Evolutionary conservation across 2,113 vertebrate genomes (phyloP), one percentile per base, ranked within the genome.

Genomic region (Tragelaphus scriptus): DNA sequence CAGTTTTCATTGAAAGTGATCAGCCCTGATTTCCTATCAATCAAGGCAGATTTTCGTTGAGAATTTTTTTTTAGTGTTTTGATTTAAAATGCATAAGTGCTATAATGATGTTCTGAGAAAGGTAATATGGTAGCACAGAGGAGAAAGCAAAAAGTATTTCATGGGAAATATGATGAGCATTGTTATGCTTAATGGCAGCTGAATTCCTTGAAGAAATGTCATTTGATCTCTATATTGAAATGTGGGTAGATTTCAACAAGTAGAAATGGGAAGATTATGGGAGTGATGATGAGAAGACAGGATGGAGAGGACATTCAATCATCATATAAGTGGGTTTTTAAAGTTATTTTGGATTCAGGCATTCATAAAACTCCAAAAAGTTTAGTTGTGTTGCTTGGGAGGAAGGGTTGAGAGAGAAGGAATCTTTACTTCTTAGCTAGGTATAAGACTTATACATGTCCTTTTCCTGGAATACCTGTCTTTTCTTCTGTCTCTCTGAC

Each of bases 121-220:
- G 16, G 32, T 49, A 23, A 36, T 61, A 47, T 3, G 47, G n/a
- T 16, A 89, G 1, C 53, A 75, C 25, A 86, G 30, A 85, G 56
- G 53, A 88, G 10, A 96, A 96, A 93, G 26, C 26, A 90, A 75
- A 28, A 84, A 68, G 86, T n/a, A 85, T 68, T 96, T 80, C 17
- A 68, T 44, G 40, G 4, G 26, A 94, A 88, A 80, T 75, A 68
- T 2, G 53, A 58, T 85, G 25, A 16, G 23, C 7, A 17, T 85
- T 13, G 40, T 81, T 89, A 75, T 65, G 28, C 14, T 79, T 36
- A 19, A 17, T 71, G 85, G 11, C 75, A 26, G 2, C 63, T 30
- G 19, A 7, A 77, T 25, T 85, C 17, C 25, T 65, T 92, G 4
- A 92, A 92, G 25, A 68, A 90, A 71, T 85, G 19, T 25, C 12